These are phyloP conservation scores for Nixonia krombeini DNA, from an alignment of 1,140 invertebrate species.

Conservation along the genomic window DNA sequence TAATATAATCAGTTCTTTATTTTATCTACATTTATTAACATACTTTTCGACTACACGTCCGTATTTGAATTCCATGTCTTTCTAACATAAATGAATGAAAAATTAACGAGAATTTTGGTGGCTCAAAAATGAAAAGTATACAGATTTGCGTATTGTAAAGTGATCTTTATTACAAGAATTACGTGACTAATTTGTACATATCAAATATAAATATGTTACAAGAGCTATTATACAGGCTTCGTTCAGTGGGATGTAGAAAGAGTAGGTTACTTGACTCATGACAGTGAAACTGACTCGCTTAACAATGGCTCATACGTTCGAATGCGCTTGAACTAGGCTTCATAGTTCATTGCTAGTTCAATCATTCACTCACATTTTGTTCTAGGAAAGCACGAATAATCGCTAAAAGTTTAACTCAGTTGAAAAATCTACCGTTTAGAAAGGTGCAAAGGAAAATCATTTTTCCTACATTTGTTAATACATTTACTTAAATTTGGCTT, in stretches of 20 bases:
- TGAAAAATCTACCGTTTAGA: neutral
- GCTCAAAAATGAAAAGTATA: neutral
- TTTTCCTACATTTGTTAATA: too few relatives aligned
- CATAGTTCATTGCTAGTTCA: neutral
- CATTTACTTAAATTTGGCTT: too few relatives aligned
- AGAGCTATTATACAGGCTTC: constrained; percentile 68
- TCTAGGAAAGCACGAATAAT: constrained; percentile 24
- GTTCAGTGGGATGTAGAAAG: constrained; percentile 30
- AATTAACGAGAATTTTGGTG: too few relatives aligned
- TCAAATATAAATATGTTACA: constrained; percentile 73
- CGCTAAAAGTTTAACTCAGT: constrained; percentile 1
- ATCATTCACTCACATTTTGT: constrained; percentile 5
- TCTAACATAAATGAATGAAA: neutral
- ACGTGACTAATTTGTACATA: constrained; percentile 72
- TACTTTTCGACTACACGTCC: too few relatives aligned
- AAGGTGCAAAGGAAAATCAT: too few relatives aligned
- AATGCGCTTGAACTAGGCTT: constrained; percentile 3
- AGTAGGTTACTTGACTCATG: constrained; percentile 41
- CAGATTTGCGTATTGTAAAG: constrained; percentile 61
- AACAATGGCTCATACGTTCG: constrained; percentile 24
- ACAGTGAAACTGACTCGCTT: constrained; percentile 55
- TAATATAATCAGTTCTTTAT: too few relatives aligned
- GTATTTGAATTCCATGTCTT: neutral
- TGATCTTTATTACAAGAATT: constrained; percentile 72
- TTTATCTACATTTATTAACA: too few relatives aligned